phyloP scores from a whole-genome alignment of 1,140 invertebrate species.

The Trichonephila inaurata region DNA sequence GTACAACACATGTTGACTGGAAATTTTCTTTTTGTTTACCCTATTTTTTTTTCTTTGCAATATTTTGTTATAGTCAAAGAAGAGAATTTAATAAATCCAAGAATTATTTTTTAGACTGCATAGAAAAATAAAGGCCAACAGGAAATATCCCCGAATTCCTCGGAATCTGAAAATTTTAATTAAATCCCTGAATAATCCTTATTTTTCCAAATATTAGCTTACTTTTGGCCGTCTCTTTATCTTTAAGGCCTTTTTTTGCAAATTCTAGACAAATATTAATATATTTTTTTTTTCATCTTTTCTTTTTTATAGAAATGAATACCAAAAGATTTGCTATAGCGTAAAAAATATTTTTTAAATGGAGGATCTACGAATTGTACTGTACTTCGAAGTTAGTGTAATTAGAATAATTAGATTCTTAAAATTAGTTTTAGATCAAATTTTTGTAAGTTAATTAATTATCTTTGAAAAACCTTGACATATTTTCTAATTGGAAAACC shows the following conservation, averaged over 20 bases:
- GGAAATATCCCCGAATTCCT: background rate
- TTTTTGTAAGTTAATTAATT: background rate
- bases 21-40: background rate
- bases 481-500: no score
- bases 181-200: background rate
- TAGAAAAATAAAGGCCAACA: background rate
- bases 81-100: background rate
- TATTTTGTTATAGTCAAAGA: background rate
- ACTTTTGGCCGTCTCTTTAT: background rate
- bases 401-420: background rate
- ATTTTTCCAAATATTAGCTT: background rate
- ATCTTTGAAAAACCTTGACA: no score
- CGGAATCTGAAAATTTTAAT: slow-evolving; percentile 2
- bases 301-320: background rate
- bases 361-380: no score
- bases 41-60: background rate
- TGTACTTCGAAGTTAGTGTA: background rate
- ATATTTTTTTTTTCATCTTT: background rate
- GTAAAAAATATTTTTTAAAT: background rate
- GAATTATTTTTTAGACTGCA: background rate
- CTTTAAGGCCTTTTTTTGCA: background rate
- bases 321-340: background rate
- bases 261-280: background rate
- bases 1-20: background rate
- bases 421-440: background rate